Evolutionary conservation across 2,113 vertebrate genomes (phyloP), one percentile per base, ranked within the genome.

Genomic region (Oxyruncus cristatus): DNA sequence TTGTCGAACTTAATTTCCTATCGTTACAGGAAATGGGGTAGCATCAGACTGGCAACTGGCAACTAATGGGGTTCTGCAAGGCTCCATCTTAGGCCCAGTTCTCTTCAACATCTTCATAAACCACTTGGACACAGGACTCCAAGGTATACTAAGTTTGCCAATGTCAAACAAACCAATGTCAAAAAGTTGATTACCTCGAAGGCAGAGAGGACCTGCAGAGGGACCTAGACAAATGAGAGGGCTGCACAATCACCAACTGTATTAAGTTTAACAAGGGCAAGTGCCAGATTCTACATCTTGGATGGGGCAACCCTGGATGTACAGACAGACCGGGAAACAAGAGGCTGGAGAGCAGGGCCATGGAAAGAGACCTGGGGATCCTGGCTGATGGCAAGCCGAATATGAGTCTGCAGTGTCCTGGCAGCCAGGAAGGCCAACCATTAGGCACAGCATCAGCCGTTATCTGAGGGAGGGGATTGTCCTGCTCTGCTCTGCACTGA

Each of bases 381-480:
- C 41, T 55, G 41, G 20, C 18, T 0, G 0, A 2, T 17, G 32
- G 5, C 3, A 41, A 7, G 17, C 3, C 9, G 10, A 27, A 73
- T 21, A 32, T 2, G 26, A 35, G 1, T 1, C 26, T 66, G 26
- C 35, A 56, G 50, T 49, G 58, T 9, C 35, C 42, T 49, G 35
- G 41, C 21, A 72, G 66, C 58, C 66, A 72, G 35, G 13, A 72
- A 30, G 20, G 26, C 4, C 49, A 41, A 0, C 0, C 0, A 12
- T 42, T 30, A 80, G 24, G 14, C 17, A 56, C 26, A 72, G 42
- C 41, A 79, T 9, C 0, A 0, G 0, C 42, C 65, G 35, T 35
- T 0, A 0, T 16, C 22, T 32, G 35, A 66, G 27, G 17, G 13
- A 50, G 14, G 21, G 17, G 42, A 88, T 11, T 88, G 76, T 65